Base-by-base conservation (phyloP, 1,140 invertebrate genomes). In the Oryzaephilus surinamensis region DNA sequence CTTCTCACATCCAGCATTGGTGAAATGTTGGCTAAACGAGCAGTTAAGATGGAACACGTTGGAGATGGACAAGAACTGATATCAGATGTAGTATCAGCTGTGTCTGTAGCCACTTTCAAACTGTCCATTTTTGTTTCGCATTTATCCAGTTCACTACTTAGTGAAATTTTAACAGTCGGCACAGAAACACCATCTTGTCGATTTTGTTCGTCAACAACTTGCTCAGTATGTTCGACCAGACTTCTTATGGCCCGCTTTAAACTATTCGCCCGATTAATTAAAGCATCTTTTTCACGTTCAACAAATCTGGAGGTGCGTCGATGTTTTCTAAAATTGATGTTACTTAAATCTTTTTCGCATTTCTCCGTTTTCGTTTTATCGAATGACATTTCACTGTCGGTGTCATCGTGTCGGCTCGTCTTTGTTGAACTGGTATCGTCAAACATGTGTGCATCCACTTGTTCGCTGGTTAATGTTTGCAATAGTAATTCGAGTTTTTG, bases 161-260 rank as follows among this genome's bases (percentile, higher is more conserved):
- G 39, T 5, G 56, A 57, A 30, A 57, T 47, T 43, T 64, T 65
- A 24, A 46, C 46, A 15, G 34, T 48, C 36, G 51, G 48, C 42
- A 57, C 59, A 28, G 46, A 50, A 4, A 52, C 37, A 19, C 50
- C 34, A 28, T 49, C 38, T 46, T 54, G 46, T 26, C 52, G 60
- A 31, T 61, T 73, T 52, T 67, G 74, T 52, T 72, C 77, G 45
- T 72, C 77, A 31, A 69, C 66, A 35, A 65, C 67, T 61, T 72
- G 66, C 50, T 89, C 85, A 1, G 82, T 80, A 52, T 88, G 81
- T 52, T 89, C 84, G 16, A 89, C 78, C 14, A 92, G 74, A 62
- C 77, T 81, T 46, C 83, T 71, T 18, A 94, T 76, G 30, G 88
- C 89, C 51, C 84, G 79, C 54, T 93, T 92, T 41, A 95, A 73